phyloP scores from a whole-genome alignment of 2,113 vertebrate species.

The Paracanthobrama guichenoti region DNA sequence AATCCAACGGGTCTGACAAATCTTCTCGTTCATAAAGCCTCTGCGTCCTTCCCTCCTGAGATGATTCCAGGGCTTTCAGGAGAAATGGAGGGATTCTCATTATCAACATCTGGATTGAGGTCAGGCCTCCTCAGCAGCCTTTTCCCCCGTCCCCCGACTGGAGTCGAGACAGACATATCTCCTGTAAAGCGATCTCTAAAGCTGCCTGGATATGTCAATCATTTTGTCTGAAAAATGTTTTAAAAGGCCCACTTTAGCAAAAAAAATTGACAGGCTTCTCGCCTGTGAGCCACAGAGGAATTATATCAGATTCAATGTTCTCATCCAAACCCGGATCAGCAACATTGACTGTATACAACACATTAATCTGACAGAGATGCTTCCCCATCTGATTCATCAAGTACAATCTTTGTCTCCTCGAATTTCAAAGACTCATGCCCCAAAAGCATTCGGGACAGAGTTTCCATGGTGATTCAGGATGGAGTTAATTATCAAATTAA shows the following conservation, averaged over 20 bases:
- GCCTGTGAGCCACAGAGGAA: constrained; percentile 2
- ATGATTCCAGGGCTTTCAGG: not conserved
- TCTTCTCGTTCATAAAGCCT: constrained; percentile 12
- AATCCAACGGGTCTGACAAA: not conserved
- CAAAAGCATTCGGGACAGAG: not conserved
- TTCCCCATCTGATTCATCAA: constrained; percentile 13
- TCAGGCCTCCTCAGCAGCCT: constrained; percentile 60
- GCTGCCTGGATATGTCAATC: constrained; percentile 47
- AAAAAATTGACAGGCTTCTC: not conserved
- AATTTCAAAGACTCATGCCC: not conserved
- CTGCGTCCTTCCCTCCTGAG: not conserved
- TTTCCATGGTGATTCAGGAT: not conserved
- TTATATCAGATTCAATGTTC: constrained; percentile 9
- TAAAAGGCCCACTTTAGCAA: constrained; percentile 9
- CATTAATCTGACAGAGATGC: constrained; percentile 7
- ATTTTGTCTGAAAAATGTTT: constrained; percentile 35
- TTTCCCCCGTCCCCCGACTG: not conserved
- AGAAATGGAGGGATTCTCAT: constrained; percentile 60
- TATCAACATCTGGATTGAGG: constrained; percentile 75
- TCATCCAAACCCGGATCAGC: constrained; percentile 14
- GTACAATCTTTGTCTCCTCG: not conserved
- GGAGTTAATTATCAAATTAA: not conserved
- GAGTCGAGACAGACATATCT: constrained; percentile 27
- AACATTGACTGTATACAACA: constrained; percentile 1
- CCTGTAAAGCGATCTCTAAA: constrained; percentile 35